A percentile compares a stretch with the other conserved stretches of the same genome.
Conservation (phyloP, 2,888 invertebrate species). For the Mimas tiliae region DNA sequence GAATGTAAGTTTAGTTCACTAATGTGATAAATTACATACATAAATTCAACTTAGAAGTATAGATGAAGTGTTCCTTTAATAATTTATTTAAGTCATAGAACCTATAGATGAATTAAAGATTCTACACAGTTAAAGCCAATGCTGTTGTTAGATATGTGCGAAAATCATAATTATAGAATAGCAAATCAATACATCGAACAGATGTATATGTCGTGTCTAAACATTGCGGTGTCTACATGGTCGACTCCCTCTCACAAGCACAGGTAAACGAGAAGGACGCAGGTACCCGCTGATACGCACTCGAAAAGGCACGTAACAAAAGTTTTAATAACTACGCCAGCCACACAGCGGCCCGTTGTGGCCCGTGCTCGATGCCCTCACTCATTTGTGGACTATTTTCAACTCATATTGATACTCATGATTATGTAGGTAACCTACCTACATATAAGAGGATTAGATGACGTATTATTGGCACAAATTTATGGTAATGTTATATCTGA, state of each 20-base stretch:
- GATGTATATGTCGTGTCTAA: slow-evolving; percentile 48
- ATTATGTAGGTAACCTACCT: too few species aligned
- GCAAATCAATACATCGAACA: not conserved
- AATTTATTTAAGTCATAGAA: too few species aligned
- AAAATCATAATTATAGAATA: not conserved
- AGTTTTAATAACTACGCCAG: slow-evolving; percentile 69
- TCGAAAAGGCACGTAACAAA: slow-evolving; percentile 70
- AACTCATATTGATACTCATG: not conserved
- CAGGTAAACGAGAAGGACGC: slow-evolving; percentile 75
- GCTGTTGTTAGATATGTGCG: not conserved
- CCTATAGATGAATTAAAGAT: too few species aligned
- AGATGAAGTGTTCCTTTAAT: too few species aligned
- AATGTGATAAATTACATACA: too few species aligned
- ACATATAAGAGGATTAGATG: not conserved
- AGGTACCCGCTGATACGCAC: slow-evolving; percentile 64
- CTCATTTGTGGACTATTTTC: slow-evolving; percentile 33
- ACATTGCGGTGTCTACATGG: slow-evolving; percentile 45
- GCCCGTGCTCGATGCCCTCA: slow-evolving; percentile 43
- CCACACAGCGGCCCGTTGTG: slow-evolving; percentile 42
- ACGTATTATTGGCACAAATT: not conserved
- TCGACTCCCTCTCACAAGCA: slow-evolving; percentile 63
- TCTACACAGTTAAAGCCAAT: too few species aligned
- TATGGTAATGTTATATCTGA: not conserved
- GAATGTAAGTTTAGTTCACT: too few species aligned
- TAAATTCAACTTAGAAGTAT: too few species aligned